A percentile compares a stretch with the other conserved stretches of the same genome.
Conservation (phyloP, 2,797 vertebrate species). For the Pygocentrus nattereri region DNA sequence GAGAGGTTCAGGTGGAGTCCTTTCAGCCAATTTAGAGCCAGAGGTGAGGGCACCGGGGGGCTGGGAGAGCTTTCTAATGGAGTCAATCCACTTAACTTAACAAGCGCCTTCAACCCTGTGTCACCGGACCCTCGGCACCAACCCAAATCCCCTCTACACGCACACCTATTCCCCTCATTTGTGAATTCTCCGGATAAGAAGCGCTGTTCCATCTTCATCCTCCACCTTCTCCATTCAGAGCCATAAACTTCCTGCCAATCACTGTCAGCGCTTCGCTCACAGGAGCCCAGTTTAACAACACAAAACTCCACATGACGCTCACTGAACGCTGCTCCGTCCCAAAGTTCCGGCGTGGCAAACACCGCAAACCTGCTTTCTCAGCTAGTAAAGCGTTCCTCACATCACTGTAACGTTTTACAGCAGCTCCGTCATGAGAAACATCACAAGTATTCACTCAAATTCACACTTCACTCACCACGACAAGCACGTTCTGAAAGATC, state of each 20-base stretch:
- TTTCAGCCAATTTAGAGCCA: constrained; percentile 94
- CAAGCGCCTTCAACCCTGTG: constrained; percentile 86
- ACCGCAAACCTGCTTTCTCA: no score
- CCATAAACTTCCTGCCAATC: constrained; percentile 75
- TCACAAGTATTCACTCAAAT: no score
- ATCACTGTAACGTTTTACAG: no score
- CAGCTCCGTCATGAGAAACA: no score
- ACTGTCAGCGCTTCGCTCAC: constrained; percentile 37
- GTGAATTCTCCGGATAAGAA: constrained; percentile 58
- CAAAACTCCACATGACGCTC: not conserved
- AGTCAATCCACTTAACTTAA: constrained; percentile 91
- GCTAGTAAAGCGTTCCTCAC: no score
- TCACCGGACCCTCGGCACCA: constrained; percentile 81
- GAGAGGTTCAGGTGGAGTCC: constrained; percentile 76
- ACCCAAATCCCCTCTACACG: constrained; percentile 66
- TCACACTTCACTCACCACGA: no score
- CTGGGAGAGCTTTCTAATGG: constrained; percentile 87
- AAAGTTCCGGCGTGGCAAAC: no score
- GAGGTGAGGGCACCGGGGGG: constrained; percentile 87
- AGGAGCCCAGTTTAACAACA: not conserved
- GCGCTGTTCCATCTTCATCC: constrained; percentile 49
- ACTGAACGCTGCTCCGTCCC: no score
- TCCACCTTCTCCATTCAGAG: constrained; percentile 56
- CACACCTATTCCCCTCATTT: constrained; percentile 76
- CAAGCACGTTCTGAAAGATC: no score